Evolutionary conservation across 2,888 invertebrate species (phyloP), one percentile per base, ranked within the genome.

Genomic region (Patella pellucida): DNA sequence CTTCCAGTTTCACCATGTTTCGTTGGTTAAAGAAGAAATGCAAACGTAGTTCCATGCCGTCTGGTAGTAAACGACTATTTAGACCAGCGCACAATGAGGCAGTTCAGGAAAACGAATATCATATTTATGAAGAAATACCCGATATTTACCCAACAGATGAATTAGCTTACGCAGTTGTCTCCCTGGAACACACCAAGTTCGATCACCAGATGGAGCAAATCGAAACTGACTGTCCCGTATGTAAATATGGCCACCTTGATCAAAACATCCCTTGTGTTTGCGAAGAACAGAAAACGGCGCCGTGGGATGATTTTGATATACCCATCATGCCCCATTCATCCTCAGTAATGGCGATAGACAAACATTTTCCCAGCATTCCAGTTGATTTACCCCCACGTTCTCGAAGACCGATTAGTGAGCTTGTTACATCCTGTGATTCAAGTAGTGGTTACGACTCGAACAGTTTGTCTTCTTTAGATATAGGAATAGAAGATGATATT

Each of bases 1-100:
- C 23, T 62, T 62, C 62, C 19, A 23, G 23, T 23, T 23, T 12
- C 62, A 23, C 7, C 23, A 62, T 62, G 62, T 19, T 62, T 19
- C 62, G 62, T 5, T 62, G 62, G 62, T 11, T 62, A 11, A 62
- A 62, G 23, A 62, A 62, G 62, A 62, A 62, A 62, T 62, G 62
- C 62, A 62, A 23, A 19, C 19, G 62, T 12, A 19, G 19, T 62
- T 23, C 62, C 23, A 62, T 11, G 15, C 19, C 11, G 19, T 11
- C 23, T 19, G 19, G 23, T 3, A 15, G 12, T 23, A 12, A 23
- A 19, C 19, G 23, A 15, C 23, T 23, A 1, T 62, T 62, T 11
- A 23, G 11, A 23, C 19, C 9, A 23, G 19, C 23, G 2, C n/a
- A 23, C 12, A 11, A 19, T 4, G 19, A 11, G 2, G n/a, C 14